These are phyloP conservation scores for Ophion costatus DNA, from an alignment of 2,888 invertebrate genomes.

Conservation along the genomic window DNA sequence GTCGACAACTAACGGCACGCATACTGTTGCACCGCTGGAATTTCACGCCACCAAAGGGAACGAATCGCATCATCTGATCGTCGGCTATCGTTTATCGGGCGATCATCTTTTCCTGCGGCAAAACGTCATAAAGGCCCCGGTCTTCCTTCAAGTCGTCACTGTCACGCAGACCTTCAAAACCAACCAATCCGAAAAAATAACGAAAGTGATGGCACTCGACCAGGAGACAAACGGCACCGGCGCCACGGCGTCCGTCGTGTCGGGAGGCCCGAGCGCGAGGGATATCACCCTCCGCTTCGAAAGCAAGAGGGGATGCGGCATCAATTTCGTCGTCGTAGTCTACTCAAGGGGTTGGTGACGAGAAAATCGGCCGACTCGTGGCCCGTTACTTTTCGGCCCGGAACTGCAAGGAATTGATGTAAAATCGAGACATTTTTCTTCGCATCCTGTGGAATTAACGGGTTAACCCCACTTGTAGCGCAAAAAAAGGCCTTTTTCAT, in stretches of 20 bases:
- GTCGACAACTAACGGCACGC: not conserved
- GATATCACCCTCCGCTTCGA: conserved; percentile 80
- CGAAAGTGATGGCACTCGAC: conserved; percentile 80
- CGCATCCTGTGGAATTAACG: too few relatives aligned
- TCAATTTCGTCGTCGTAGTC: conserved; percentile 77
- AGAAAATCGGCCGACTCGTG: conserved; percentile 30
- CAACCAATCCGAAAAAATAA: conserved; percentile 72
- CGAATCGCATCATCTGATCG: conserved; percentile 62
- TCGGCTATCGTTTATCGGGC: conserved; percentile 56
- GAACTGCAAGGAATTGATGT: too few relatives aligned
- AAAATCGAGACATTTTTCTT: too few relatives aligned
- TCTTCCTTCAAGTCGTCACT: conserved; percentile 71
- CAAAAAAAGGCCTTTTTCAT: too few relatives aligned
- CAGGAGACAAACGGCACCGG: conserved; percentile 81
- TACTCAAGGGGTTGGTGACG: conserved; percentile 57
- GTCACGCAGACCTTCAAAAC: conserved; percentile 71
- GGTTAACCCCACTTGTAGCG: too few relatives aligned
- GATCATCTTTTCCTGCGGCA: conserved; percentile 53
- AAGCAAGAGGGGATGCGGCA: conserved; percentile 80
- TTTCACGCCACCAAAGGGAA: not conserved
- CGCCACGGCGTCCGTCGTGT: conserved; percentile 79
- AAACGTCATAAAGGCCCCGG: conserved; percentile 70
- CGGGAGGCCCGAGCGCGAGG: conserved; percentile 80
- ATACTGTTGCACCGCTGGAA: not conserved
- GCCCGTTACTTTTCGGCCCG: not conserved